Evolutionary conservation across 2,797 vertebrate species (phyloP), one percentile per base, ranked within the genome.

Genomic region (Coracias cyanogaster): DNA sequence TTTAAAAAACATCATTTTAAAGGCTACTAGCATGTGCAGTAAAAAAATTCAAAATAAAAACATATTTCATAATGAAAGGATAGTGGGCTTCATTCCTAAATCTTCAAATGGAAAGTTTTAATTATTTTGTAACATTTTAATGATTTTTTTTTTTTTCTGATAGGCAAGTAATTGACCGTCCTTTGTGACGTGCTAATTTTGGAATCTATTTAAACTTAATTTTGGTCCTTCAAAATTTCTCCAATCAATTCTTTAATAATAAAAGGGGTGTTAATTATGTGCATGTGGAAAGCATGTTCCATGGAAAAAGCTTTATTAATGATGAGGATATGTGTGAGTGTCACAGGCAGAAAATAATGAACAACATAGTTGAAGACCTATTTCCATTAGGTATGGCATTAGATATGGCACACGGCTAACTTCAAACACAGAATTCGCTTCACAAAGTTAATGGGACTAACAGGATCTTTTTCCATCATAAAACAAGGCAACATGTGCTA

Each of bases 211-310:
- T 76, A 46, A 82, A 55, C 14, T 2, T 14, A 19, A 15, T 33
- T 48, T 41, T 61, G 1, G 46, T 51, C 22, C 24, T 67, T 67
- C 46, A 54, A 67, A 22, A 64, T 77, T 72, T 77, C 45, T 76
- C 28, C 2, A 2, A 64, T 3, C 33, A 61, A 11, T 62, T 33
- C 2, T 64, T 78, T 73, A 31, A 14, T n/a, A 76, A 39, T 7
- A 70, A 86, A 54, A 69, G 2, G 1, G 10, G 6, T 0, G 3
- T 6, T 82, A 61, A 76, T 66, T 69, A 26, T 1, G 0, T 2
- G 2, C 31, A 48, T 2, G 4, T 45, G 52, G 57, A 77, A 86
- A 86, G 7, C 1, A 0, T 81, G 90, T 94, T 65, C 49, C 11
- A n/a, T 19, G 33, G 43, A 65, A 91, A 90, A 65, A 10, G 29